These are phyloP conservation scores for Dolichopus griseipennis DNA, from an alignment of 2,888 invertebrate genomes.

Conservation along the genomic window DNA sequence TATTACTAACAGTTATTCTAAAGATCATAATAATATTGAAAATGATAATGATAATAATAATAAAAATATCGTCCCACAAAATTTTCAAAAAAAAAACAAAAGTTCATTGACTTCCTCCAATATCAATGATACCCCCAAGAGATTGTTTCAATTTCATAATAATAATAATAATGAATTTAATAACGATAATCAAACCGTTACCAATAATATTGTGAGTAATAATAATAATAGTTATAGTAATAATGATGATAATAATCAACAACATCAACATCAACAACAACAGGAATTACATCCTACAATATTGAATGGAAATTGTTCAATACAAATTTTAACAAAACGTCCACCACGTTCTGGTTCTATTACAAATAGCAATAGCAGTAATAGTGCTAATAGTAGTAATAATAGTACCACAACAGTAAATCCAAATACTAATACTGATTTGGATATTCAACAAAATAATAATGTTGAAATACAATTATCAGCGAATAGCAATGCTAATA, in stretches of 20 bases:
- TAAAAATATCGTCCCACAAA: background rate
- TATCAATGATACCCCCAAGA: background rate
- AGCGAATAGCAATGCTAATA: too few relatives aligned
- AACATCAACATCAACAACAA: background rate
- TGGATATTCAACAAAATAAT: too few relatives aligned
- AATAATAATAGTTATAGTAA: background rate
- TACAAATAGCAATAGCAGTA: background rate
- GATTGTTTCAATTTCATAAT: background rate
- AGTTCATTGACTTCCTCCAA: background rate
- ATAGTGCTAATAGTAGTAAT: background rate
- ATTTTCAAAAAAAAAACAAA: background rate
- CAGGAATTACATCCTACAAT: background rate
- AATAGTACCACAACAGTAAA: background rate
- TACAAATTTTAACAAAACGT: slow-evolving; percentile 12
- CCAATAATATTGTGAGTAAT: background rate
- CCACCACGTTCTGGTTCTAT: slow-evolving; percentile 16
- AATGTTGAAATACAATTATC: too few relatives aligned
- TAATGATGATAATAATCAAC: background rate
- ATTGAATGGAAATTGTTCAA: background rate
- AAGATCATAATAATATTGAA: background rate
- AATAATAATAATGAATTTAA: background rate
- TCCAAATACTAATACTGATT: too few relatives aligned
- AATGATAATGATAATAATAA: background rate
- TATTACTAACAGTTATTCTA: background rate
- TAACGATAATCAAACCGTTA: background rate